Evolutionary conservation across 1,140 invertebrate species (phyloP), one percentile per base, ranked within the genome.

Genomic region (Vanessa tameamea): DNA sequence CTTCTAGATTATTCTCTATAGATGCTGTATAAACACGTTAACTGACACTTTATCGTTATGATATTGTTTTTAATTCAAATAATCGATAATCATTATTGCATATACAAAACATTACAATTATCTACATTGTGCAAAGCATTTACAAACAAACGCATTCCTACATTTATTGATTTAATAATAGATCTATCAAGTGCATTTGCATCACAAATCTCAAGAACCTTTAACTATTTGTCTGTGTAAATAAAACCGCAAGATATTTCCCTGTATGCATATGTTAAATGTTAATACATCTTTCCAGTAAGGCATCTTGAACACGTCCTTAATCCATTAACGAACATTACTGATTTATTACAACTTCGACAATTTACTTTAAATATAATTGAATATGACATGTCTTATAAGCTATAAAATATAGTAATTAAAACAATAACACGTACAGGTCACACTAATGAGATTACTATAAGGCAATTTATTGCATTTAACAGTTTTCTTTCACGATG

Each of bases 291-390:
- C 63, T 72, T 72, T 37, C 57, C 31, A 53, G n/a, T 53, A 15
- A 64, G 23, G 31, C 50, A 51, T 64, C 37, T 47, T 50, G 16
- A 76, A 70, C 61, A 76, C 65, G 51, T 57, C 50, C 55, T 69
- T 64, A 64, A 65, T 26, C 20, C 65, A 65, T 57, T 31, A 70
- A n/a, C 31, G 70, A 72, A 64, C 59, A 9, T 31, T 7, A 12
- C 23, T 61, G 57, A 23, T 23, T 23, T 1, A 57, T 23, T 8
- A 23, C 53, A 43, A 43, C 37, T 43, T 31, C 26, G 3, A 31
- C 2, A 31, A 31, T 31, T 6, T 31, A 31, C 26, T 31, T 31
- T 31, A 31, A 31, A 31, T 31, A 31, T 31, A 31, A 31, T 31
- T 1, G 26, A 43, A 43, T 43, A 1, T 57, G 8, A 12, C 12